Conservation (phyloP, 2,797 vertebrate genomes). For the Cheirogaleus major region DNA sequence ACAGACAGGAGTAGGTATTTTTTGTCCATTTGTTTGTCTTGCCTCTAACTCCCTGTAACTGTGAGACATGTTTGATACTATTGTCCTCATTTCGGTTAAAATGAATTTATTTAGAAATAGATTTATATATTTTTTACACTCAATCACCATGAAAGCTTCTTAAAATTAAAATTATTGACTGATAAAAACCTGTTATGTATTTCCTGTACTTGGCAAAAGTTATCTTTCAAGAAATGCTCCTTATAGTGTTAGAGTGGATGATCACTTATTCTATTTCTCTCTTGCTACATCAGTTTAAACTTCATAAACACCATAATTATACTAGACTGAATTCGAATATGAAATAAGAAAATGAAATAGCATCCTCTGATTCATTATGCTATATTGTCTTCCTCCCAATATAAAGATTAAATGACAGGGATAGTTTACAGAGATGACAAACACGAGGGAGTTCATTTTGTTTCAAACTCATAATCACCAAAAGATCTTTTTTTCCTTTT, state of each 20-base stretch:
- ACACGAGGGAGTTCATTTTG: neutral
- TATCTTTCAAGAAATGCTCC: conserved; percentile 18
- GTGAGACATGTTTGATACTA: neutral
- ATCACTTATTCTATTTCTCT: conserved; percentile 50
- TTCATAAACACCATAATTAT: conserved; percentile 76
- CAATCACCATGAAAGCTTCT: conserved; percentile 9
- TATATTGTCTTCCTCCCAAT: conserved; percentile 69
- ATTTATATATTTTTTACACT: neutral
- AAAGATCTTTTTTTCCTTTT: neutral
- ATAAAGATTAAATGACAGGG: conserved; percentile 48
- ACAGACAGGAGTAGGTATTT: neutral
- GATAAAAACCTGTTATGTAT: neutral
- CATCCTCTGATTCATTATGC: conserved; percentile 60
- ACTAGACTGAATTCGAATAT: conserved; percentile 64
- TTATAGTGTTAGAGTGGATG: neutral
- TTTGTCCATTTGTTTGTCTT: neutral
- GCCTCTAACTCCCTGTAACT: conserved; percentile 48
- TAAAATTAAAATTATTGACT: neutral
- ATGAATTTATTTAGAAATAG: neutral
- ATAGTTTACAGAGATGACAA: neutral
- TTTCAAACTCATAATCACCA: conserved; percentile 45
- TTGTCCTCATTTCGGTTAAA: neutral
- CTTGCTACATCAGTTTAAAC: conserved; percentile 64
- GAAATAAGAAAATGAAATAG: conserved; percentile 71
- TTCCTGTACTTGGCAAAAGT: neutral